phyloP scores from a whole-genome alignment of 2,888 invertebrate species.

The Tolmerus cingulatus region DNA sequence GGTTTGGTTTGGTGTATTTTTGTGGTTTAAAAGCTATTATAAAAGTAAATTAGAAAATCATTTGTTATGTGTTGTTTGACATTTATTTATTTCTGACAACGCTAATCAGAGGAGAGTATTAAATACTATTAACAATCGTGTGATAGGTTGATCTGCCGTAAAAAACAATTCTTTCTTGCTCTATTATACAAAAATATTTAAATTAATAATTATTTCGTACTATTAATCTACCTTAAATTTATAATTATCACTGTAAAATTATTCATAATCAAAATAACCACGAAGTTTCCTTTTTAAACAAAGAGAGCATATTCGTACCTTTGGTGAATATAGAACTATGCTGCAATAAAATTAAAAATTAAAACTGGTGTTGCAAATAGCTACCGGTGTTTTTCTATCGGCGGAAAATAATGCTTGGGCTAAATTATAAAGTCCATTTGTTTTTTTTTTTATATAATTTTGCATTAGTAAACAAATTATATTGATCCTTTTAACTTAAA shows the following conservation, averaged over 20 bases:
- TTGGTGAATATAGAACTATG: background rate
- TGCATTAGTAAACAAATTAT: background rate
- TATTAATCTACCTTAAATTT: background rate
- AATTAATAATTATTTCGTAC: background rate
- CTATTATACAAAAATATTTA: background rate
- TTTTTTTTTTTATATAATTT: background rate
- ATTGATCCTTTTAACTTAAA: background rate
- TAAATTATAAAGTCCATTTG: background rate
- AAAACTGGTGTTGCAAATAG: background rate
- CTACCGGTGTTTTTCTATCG: background rate
- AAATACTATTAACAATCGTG: background rate
- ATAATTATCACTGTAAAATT: background rate
- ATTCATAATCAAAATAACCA: background rate
- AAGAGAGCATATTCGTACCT: background rate
- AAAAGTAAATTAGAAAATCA: background rate
- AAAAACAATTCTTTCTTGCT: background rate
- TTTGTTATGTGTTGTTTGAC: background rate
- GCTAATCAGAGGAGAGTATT: background rate
- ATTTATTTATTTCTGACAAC: background rate
- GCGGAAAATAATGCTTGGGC: background rate
- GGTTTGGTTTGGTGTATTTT: no score
- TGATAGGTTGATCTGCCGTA: background rate
- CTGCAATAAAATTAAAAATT: background rate
- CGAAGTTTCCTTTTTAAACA: background rate
- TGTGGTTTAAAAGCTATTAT: background rate